These are phyloP conservation scores for Fabriciana adippe DNA, from an alignment of 2,888 invertebrate species.

Conservation along the genomic window DNA sequence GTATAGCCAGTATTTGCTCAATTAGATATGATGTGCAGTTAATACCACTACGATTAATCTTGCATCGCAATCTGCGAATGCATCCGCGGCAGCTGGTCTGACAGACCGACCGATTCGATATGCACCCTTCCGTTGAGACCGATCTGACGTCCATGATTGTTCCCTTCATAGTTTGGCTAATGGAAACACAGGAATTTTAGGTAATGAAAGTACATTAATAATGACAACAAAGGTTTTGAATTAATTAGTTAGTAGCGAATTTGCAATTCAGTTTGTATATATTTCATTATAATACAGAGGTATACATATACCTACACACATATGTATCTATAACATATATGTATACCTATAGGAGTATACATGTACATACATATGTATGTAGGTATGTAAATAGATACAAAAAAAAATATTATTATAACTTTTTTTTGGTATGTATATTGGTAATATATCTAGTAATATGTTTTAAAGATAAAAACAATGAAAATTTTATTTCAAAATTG, in stretches of 20 bases:
- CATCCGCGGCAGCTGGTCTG: conserved; percentile 61
- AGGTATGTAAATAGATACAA: too few relatives aligned
- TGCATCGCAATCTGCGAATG: conserved; percentile 74
- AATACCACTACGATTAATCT: conserved; percentile 57
- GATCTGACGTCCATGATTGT: conserved; percentile 45
- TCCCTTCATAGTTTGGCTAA: conserved; percentile 30
- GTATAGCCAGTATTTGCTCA: conserved; percentile 18
- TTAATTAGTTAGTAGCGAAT: not conserved
- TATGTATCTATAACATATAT: too few relatives aligned
- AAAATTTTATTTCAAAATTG: too few relatives aligned
- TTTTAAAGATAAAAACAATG: too few relatives aligned
- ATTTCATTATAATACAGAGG: too few relatives aligned
- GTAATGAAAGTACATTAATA: conserved; percentile 17
- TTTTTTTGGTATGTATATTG: too few relatives aligned
- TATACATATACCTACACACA: too few relatives aligned
- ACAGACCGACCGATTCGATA: conserved; percentile 74
- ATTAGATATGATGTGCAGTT: conserved; percentile 21
- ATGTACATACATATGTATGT: too few relatives aligned
- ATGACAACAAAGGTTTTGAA: not conserved
- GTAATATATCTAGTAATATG: too few relatives aligned
- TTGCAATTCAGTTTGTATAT: not conserved
- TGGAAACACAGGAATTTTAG: conserved; percentile 13
- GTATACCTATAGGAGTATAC: too few relatives aligned
- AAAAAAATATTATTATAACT: too few relatives aligned
- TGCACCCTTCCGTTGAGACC: conserved; percentile 66